A percentile compares a stretch with the other conserved stretches of the same genome.
Conservation (phyloP, 1,140 invertebrate genomes). For the Aphis craccivora region DNA sequence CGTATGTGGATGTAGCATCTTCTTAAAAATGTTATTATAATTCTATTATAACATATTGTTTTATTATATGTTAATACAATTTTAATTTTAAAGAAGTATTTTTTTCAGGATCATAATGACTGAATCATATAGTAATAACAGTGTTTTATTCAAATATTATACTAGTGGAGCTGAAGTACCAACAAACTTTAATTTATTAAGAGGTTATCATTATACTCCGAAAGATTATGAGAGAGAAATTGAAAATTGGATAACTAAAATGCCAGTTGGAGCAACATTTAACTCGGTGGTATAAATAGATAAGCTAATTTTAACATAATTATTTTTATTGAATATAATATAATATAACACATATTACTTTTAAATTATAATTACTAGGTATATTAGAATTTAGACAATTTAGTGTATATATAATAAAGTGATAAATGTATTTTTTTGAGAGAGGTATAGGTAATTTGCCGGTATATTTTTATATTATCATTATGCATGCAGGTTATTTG, state of each 20-base stretch:
- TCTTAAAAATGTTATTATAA: not conserved
- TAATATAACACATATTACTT: not conserved
- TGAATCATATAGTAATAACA: slow-evolving; percentile 72
- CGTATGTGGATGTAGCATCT: not conserved
- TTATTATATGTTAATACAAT: no score
- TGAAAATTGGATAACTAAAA: slow-evolving; percentile 68
- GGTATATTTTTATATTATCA: no score
- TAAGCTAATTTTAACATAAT: not conserved
- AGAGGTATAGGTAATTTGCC: no score
- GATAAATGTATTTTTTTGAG: no score
- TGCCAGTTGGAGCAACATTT: slow-evolving; percentile 68
- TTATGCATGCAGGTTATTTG: no score
- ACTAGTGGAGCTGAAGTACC: slow-evolving; percentile 70
- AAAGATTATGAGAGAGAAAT: slow-evolving; percentile 67
- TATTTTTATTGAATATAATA: not conserved
- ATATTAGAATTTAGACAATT: no score
- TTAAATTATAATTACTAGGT: not conserved
- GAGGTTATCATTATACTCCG: slow-evolving; percentile 66
- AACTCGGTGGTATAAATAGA: slow-evolving; percentile 70
- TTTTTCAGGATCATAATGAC: slow-evolving; percentile 73
- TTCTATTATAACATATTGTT: not conserved
- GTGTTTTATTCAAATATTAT: slow-evolving; percentile 73
- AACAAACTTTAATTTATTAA: slow-evolving; percentile 69
- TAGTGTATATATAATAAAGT: no score
- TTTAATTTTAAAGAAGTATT: not conserved